Percentiles rank a stretch among this genome's conserved stretches.
These are phyloP conservation scores for Rhynchomys soricoides DNA, from an alignment of 2,113 vertebrate genomes.

Conservation along the genomic window DNA sequence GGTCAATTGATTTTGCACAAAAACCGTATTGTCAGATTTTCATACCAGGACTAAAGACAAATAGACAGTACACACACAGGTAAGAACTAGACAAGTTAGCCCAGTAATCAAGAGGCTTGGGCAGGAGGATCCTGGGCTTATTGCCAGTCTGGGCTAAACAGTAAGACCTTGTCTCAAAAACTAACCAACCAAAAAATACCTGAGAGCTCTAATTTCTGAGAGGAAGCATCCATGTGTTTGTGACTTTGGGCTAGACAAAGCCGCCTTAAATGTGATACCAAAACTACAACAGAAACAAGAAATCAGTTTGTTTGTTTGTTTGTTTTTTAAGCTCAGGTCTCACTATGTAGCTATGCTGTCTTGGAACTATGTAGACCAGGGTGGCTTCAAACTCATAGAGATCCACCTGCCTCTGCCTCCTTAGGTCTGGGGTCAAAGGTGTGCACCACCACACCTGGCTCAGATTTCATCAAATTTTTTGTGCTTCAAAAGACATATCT, in stretches of 20 bases:
- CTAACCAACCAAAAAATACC: background rate
- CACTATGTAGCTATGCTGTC: background rate
- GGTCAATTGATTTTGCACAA: background rate
- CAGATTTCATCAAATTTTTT: background rate
- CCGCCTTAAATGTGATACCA: background rate
- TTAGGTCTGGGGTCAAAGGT: background rate
- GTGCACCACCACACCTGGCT: background rate
- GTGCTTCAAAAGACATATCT: constrained; percentile 28
- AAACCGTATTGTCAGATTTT: background rate
- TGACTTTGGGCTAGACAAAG: background rate
- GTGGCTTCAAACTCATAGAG: background rate
- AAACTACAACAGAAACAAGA: background rate
- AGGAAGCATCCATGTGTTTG: background rate
- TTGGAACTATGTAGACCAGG: background rate
- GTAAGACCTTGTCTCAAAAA: background rate
- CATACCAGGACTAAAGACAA: background rate
- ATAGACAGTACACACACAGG: background rate
- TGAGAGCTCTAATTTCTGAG: background rate
- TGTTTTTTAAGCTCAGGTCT: background rate
- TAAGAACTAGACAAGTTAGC: background rate
- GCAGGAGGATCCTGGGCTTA: too few relatives aligned
- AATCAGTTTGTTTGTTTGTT: background rate
- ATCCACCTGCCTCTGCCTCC: background rate
- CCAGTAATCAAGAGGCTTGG: background rate
- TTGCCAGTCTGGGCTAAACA: background rate